Conservation (phyloP, 1,140 invertebrate species). For the Probaryconus sp. region DNA sequence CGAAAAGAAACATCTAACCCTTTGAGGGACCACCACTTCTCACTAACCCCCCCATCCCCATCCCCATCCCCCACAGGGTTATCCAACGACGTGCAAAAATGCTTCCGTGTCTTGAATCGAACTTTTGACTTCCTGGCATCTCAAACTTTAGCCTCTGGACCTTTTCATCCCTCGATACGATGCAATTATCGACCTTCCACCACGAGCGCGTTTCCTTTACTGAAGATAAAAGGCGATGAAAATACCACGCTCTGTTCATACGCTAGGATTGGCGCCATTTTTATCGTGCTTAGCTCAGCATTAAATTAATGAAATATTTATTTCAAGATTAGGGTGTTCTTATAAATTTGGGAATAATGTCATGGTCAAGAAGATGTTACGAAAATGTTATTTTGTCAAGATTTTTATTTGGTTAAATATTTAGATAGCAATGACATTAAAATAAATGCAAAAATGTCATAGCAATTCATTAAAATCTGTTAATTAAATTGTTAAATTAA, state of each 20-base stretch:
- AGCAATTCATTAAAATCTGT: too few relatives aligned
- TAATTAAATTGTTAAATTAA: too few relatives aligned
- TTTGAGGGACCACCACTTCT: constrained; percentile 12
- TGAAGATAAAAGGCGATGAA: constrained; percentile 33
- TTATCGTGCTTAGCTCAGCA: constrained; percentile 29
- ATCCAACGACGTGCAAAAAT: constrained; percentile 29
- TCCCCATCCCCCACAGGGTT: background rate
- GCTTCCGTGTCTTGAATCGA: constrained; percentile 31
- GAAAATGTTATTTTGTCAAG: too few relatives aligned
- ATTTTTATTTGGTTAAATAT: too few relatives aligned
- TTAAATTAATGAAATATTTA: constrained; percentile 52
- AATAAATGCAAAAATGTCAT: too few relatives aligned
- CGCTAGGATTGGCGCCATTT: background rate
- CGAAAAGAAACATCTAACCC: constrained; percentile 39
- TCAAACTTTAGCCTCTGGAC: constrained; percentile 32
- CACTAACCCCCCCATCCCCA: background rate
- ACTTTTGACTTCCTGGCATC: constrained; percentile 20
- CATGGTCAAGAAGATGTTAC: too few relatives aligned
- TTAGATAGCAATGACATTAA: too few relatives aligned
- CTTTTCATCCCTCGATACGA: constrained; percentile 40
- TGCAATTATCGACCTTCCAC: constrained; percentile 52
- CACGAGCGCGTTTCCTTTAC: constrained; percentile 9
- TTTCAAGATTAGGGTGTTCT: constrained; percentile 30
- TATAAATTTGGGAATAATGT: too few relatives aligned
- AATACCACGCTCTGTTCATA: constrained; percentile 31